Evolutionary conservation across 1,140 invertebrate genomes (phyloP).

Genomic region (Pissodes strobi): DNA sequence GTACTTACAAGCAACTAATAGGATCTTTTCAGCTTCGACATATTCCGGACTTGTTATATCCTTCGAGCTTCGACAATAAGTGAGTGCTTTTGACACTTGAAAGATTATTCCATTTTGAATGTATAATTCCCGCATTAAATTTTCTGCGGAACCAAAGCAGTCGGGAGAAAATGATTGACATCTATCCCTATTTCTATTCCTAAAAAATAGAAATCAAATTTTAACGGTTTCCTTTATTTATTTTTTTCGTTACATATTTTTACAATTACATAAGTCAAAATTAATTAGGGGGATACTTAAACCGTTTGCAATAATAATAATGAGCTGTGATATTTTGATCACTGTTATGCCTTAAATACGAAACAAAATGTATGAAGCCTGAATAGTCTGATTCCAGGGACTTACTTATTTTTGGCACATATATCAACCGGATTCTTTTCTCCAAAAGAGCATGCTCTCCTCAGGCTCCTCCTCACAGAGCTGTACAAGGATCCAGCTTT

Average conservation of each 20-base stretch:
- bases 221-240: too few species aligned
- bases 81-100: constrained; percentile 57
- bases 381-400: too few species aligned
- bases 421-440: constrained; percentile 1
- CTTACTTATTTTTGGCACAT: too few species aligned
- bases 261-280: too few species aligned
- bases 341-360: too few species aligned
- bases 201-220: constrained; percentile 6
- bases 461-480: constrained; percentile 27
- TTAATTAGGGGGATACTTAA: too few species aligned
- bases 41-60: constrained; percentile 54
- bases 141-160: constrained; percentile 31
- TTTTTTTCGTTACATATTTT: too few species aligned
- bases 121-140: constrained; percentile 49
- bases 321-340: too few species aligned
- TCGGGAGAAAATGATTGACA: constrained; percentile 23
- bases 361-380: too few species aligned
- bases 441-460: constrained; percentile 28
- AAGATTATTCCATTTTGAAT: constrained; percentile 55
- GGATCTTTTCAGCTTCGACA: constrained; percentile 57
- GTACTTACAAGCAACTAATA: constrained; percentile 55
- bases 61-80: constrained; percentile 52
- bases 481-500: constrained; percentile 30
- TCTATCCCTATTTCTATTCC: background rate
- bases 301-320: too few species aligned